Percentiles rank a stretch among this genome's conserved stretches.
These are phyloP conservation scores for Sycobia sp. DNA, from an alignment of 1,140 invertebrate species.

Conservation along the genomic window DNA sequence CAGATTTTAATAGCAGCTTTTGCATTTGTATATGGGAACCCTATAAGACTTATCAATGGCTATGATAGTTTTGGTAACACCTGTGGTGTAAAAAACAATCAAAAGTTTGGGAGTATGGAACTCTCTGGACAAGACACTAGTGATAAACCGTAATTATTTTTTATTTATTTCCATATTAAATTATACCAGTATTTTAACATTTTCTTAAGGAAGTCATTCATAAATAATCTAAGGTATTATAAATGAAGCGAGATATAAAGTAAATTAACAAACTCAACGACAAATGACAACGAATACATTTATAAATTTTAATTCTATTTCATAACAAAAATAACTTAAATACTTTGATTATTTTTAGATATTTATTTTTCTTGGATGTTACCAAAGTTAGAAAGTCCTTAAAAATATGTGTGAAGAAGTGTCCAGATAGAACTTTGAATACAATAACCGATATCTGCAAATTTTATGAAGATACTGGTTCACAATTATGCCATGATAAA, in stretches of 20 bases:
- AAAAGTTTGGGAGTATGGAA: conserved; percentile 73
- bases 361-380: conserved; percentile 84
- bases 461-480: conserved; percentile 77
- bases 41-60: conserved; percentile 84
- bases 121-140: conserved; percentile 81
- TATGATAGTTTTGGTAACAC: conserved; percentile 97
- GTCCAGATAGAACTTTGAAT: conserved; percentile 73
- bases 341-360: conserved; percentile 60
- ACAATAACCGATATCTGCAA: conserved; percentile 71
- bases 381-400: conserved; percentile 75
- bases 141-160: conserved; percentile 70
- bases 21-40: conserved; percentile 88
- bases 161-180: too few species aligned
- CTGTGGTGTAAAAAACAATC: conserved; percentile 83
- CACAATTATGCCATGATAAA: conserved; percentile 75
- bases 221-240: too few species aligned
- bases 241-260: too few species aligned
- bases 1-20: conserved; percentile 86
- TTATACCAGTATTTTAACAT: too few species aligned
- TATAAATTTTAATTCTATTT: neutral
- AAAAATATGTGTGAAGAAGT: conserved; percentile 89
- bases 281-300: neutral
- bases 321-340: neutral
- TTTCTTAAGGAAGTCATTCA: too few species aligned
- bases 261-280: too few species aligned